Percentiles rank a stretch among this genome's conserved stretches.
Evolutionary conservation across 2,888 invertebrate species (phyloP).

Genomic region (Chelonus formosanus): DNA sequence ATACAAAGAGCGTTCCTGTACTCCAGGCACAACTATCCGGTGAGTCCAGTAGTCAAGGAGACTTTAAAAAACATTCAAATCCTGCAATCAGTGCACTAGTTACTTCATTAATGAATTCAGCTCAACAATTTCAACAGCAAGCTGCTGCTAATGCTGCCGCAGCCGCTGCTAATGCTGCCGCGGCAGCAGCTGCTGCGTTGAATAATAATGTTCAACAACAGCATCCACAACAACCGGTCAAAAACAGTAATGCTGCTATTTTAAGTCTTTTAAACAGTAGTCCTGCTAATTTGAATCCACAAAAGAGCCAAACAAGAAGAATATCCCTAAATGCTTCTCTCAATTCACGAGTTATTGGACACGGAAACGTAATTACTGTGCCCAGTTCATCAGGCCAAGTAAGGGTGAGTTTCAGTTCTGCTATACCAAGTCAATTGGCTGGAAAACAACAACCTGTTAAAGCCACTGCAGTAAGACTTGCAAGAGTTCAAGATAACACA

Average conservation of each 20-base stretch:
- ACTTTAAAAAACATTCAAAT: conserved; percentile 68
- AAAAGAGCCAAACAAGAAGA: conserved; percentile 57
- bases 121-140: conserved; percentile 81
- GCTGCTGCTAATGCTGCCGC: conserved; percentile 63
- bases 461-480: conserved; percentile 65
- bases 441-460: conserved; percentile 65
- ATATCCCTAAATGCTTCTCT: conserved; percentile 60
- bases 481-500: conserved; percentile 63
- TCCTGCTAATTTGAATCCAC: conserved; percentile 69
- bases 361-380: conserved; percentile 62
- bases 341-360: conserved; percentile 59
- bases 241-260: conserved; percentile 76
- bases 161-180: conserved; percentile 59
- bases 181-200: conserved; percentile 53
- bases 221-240: conserved; percentile 6
- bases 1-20: conserved; percentile 72
- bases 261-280: conserved; percentile 81
- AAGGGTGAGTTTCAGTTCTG: conserved; percentile 60
- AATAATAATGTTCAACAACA: conserved; percentile 52
- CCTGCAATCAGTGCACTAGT: conserved; percentile 81
- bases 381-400: conserved; percentile 63
- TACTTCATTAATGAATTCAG: conserved; percentile 83
- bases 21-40: conserved; percentile 70
- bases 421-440: conserved; percentile 57
- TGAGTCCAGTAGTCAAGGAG: conserved; percentile 61